A percentile compares a stretch with the other conserved stretches of the same genome.
phyloP scores from a whole-genome alignment of 2,113 vertebrate genomes.

The Dromiciops gliroides region DNA sequence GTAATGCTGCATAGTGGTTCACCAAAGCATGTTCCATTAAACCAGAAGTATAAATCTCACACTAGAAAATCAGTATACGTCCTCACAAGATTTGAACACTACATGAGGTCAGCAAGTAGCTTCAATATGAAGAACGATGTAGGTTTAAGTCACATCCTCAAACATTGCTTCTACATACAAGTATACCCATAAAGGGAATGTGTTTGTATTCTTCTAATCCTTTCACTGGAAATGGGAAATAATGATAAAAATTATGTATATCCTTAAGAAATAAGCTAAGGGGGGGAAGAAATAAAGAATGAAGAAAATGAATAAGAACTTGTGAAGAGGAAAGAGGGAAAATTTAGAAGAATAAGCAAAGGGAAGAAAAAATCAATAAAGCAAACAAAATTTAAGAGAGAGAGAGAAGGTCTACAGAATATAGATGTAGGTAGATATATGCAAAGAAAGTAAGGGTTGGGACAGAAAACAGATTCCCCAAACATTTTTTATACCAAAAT shows the following conservation, averaged over 20 bases:
- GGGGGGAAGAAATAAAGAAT: not conserved
- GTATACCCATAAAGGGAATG: not conserved
- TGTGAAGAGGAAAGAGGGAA: not conserved
- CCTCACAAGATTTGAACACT: not conserved
- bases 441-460: not conserved
- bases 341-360: not conserved
- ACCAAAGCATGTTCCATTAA: not conserved
- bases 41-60: constrained; percentile 24
- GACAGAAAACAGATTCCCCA: not conserved
- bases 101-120: not conserved
- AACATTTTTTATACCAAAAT: not conserved
- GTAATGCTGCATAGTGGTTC: not conserved
- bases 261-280: not conserved
- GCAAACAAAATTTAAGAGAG: not conserved
- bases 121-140: not conserved
- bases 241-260: not conserved
- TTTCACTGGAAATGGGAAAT: not conserved
- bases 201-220: not conserved
- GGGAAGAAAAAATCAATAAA: not conserved
- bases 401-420: not conserved
- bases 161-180: not conserved
- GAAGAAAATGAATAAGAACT: not conserved
- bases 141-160: not conserved
- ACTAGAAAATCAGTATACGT: not conserved
- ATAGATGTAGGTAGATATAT: not conserved